These are phyloP conservation scores for Cataglyphis albicans DNA, from an alignment of 2,888 invertebrate genomes.

Conservation along the genomic window DNA sequence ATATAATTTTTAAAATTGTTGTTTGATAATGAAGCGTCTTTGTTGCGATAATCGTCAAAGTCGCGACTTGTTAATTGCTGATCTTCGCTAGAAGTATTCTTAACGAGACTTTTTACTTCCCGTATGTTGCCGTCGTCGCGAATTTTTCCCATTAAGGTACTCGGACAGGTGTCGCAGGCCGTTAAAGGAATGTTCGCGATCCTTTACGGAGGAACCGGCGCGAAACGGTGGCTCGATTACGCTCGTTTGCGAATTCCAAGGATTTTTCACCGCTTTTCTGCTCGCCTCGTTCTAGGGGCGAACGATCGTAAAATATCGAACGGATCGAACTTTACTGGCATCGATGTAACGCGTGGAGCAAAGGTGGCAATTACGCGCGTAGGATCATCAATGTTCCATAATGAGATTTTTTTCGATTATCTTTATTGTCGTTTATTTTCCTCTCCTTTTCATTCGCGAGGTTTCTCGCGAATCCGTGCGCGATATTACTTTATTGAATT, in stretches of 20 bases:
- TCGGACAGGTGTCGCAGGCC: slow-evolving; percentile 47
- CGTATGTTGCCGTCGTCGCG: not conserved
- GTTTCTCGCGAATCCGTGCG: slow-evolving; percentile 4
- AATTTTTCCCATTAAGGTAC: slow-evolving; percentile 53
- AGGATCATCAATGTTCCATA: slow-evolving; percentile 29
- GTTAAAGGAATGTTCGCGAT: slow-evolving; percentile 60
- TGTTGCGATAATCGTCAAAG: not conserved
- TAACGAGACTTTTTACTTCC: not conserved
- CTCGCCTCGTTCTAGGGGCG: not conserved
- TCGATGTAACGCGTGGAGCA: slow-evolving; percentile 31
- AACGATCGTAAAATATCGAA: slow-evolving; percentile 48
- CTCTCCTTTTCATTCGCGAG: not conserved
- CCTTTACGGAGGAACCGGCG: slow-evolving; percentile 31
- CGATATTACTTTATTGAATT: slow-evolving; percentile 43
- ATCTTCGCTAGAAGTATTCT: not conserved
- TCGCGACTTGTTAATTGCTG: slow-evolving; percentile 19
- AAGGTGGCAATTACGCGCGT: slow-evolving; percentile 38
- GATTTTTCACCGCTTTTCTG: slow-evolving; percentile 34
- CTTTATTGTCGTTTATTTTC: not conserved
- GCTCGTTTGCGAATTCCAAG: slow-evolving; percentile 50
- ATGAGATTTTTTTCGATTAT: slow-evolving; percentile 43
- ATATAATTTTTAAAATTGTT: not conserved
- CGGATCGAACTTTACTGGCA: not conserved
- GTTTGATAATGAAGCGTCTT: not conserved
- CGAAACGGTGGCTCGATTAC: slow-evolving; percentile 58